Percentiles rank a stretch among this genome's conserved stretches.
Conservation (phyloP, 2,797 vertebrate genomes). For the Liparis tanakae region DNA sequence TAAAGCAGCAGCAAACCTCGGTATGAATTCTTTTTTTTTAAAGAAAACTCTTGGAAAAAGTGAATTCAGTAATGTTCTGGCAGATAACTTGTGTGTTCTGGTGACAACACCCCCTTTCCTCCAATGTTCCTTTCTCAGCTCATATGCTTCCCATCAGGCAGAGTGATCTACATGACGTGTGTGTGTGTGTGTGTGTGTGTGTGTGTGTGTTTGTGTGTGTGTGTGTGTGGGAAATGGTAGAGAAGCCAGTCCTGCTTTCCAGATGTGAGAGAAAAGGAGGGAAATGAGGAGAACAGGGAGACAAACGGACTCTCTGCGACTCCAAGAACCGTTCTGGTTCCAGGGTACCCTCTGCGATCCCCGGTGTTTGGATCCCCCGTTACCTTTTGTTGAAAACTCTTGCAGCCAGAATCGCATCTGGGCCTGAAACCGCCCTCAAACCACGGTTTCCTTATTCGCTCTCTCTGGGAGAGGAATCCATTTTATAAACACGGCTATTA, state of each 20-base stretch:
- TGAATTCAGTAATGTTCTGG: conserved; percentile 61
- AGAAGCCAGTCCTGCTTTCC: conserved; percentile 78
- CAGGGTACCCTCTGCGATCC: conserved; percentile 9
- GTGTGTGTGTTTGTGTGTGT: conserved; percentile 28
- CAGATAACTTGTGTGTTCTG: conserved; percentile 65
- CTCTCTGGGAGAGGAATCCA: conserved; percentile 38
- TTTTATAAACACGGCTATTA: conserved; percentile 37
- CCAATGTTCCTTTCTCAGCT: conserved; percentile 71
- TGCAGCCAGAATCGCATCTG: conserved; percentile 52
- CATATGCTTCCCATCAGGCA: conserved; percentile 86
- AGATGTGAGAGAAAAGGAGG: conserved; percentile 80
- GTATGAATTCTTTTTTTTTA: not conserved
- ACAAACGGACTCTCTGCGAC: conserved; percentile 13
- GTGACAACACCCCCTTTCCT: conserved; percentile 66
- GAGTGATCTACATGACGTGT: conserved; percentile 78
- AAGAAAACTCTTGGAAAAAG: conserved; percentile 60
- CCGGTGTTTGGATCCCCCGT: not conserved
- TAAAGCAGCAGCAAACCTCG: conserved; percentile 4
- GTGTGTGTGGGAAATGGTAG: conserved; percentile 48
- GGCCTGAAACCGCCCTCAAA: conserved; percentile 20
- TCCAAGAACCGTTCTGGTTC: not conserved
- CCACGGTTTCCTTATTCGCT: conserved; percentile 52
- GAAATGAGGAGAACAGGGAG: conserved; percentile 57
- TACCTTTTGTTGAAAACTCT: not conserved
- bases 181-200: conserved; percentile 30